phyloP scores from a whole-genome alignment of 2,888 invertebrate species.

The Strigamia crassipes region DNA sequence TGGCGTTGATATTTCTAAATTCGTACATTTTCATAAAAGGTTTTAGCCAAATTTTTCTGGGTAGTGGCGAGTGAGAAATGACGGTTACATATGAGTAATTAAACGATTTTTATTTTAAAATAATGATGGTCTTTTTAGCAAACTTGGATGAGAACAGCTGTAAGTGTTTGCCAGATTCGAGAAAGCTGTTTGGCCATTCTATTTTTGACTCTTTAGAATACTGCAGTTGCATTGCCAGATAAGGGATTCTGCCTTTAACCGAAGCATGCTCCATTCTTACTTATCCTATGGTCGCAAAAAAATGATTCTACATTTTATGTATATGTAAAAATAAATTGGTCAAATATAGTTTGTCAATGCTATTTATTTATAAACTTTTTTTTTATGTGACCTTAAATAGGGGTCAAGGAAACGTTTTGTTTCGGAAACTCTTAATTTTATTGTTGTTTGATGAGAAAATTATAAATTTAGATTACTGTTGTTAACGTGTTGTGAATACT shows the following conservation, averaged over 20 bases:
- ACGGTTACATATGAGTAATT: not conserved
- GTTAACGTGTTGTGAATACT: not conserved
- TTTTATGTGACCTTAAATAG: not conserved
- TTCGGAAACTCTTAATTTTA: not conserved
- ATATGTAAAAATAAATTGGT: constrained; percentile 9
- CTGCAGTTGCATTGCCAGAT: constrained; percentile 27
- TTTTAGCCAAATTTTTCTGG: not conserved
- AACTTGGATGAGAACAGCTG: constrained; percentile 22
- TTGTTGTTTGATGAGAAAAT: not conserved
- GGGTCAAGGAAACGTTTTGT: not conserved
- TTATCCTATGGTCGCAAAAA: not conserved
- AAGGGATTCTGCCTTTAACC: not conserved
- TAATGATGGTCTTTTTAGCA: not conserved
- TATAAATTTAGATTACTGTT: not conserved
- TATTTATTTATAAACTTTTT: not conserved
- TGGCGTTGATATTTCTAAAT: not conserved
- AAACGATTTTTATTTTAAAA: not conserved
- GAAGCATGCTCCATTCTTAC: not conserved
- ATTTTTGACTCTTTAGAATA: not conserved
- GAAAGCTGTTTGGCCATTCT: constrained; percentile 22
- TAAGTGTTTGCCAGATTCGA: constrained; percentile 22
- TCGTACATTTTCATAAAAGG: not conserved
- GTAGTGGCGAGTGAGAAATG: not conserved
- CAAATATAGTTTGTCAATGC: not conserved
- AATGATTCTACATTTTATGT: not conserved